These are phyloP conservation scores for Atractosteus spatula DNA, from an alignment of 2,113 vertebrate species.

Conservation along the genomic window DNA sequence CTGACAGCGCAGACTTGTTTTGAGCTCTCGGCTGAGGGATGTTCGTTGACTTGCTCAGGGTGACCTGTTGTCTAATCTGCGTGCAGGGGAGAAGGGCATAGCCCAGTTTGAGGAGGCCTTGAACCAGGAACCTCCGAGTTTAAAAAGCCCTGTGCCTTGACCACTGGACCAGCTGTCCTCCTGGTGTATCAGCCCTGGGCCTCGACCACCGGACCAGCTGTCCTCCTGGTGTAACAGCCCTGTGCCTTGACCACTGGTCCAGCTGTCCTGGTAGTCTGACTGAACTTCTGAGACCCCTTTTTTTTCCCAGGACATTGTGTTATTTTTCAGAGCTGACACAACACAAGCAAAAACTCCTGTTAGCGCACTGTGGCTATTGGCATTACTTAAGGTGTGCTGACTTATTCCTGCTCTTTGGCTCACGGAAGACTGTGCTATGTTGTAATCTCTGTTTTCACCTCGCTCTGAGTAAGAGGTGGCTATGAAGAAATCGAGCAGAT, in stretches of 20 bases:
- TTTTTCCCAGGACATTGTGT: no score
- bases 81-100: background rate
- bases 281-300: no score
- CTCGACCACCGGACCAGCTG: no score
- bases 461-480: background rate
- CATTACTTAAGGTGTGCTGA: background rate
- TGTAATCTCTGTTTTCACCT: background rate
- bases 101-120: no score
- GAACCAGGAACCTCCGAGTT: no score
- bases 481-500: background rate
- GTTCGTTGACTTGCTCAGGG: background rate
- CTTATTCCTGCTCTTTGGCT: background rate
- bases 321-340: slow-evolving; percentile 2
- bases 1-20: no score
- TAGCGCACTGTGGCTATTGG: background rate
- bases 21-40: background rate
- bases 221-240: no score
- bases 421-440: background rate
- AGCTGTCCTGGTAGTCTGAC: no score
- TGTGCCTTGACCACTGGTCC: no score
- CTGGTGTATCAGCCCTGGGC: no score
- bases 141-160: no score
- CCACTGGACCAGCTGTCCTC: no score
- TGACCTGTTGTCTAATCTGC: slow-evolving; percentile 14
- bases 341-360: background rate